Conservation (phyloP, 1,140 invertebrate genomes). For the Heliconius hewitsoni region DNA sequence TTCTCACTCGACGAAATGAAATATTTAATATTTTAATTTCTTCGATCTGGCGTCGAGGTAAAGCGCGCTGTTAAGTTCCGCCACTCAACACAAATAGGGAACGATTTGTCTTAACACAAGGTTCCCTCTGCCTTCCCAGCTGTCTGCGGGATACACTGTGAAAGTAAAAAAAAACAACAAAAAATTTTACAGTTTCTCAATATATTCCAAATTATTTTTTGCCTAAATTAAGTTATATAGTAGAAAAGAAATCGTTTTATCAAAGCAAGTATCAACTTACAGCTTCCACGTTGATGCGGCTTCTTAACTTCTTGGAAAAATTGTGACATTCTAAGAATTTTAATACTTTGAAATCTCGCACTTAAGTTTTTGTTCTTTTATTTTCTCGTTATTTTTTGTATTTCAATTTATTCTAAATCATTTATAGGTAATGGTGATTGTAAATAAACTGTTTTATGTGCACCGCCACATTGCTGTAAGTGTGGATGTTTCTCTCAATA, state of each 20-base stretch:
- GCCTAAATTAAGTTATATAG: neutral
- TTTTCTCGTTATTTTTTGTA: no score
- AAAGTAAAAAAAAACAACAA: neutral
- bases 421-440: slow-evolving; percentile 37
- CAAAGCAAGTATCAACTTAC: neutral
- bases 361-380: slow-evolving; percentile 24
- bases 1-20: no score
- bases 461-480: neutral
- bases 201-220: neutral
- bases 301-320: slow-evolving; percentile 8
- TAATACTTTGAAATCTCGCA: slow-evolving; percentile 2
- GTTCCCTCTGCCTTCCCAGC: no score
- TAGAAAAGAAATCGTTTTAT: slow-evolving; percentile 4
- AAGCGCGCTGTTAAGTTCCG: no score
- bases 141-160: no score
- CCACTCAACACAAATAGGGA: no score
- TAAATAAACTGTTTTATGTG: slow-evolving; percentile 39
- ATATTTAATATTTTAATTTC: no score
- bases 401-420: slow-evolving; percentile 38
- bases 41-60: no score
- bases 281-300: slow-evolving; percentile 5
- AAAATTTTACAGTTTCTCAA: neutral
- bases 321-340: slow-evolving; percentile 10
- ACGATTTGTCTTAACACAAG: no score
- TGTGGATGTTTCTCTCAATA: neutral